Base-by-base conservation (phyloP, 1,140 invertebrate genomes). In the Hyposmocoma kahamanoa region DNA sequence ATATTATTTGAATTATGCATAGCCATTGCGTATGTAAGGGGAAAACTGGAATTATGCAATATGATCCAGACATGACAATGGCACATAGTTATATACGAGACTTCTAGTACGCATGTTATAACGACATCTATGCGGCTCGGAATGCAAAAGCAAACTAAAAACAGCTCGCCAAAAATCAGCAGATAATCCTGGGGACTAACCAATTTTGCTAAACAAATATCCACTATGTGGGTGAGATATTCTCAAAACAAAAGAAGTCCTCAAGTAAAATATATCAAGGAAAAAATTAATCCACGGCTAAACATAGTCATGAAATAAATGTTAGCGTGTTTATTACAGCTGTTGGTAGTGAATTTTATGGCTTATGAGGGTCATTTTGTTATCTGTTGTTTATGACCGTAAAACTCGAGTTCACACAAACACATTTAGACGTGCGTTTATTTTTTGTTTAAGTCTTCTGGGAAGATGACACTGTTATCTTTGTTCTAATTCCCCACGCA, bases 1-100 rank as follows among this genome's bases (percentile, higher is more conserved):
- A 32, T 51, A 53, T 49, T 46, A 53, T 54, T 53, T 66, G 59
- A 59, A 66, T 66, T 53, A 66, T 66, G 59, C 59, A 66, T 56
- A 46, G 44, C 15, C 43, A 53, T 47, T 55, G 50, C 56, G 59
- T 62, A 57, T 57, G 54, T 50, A 36, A 50, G 56, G 49, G 36
- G 45, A 32, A 42, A 42, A 34, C 43, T 54, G 47, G 42, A 55
- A 44, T 49, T 50, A 45, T 59, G 50, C 50, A 53, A 52, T 54
- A 41, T 49, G 57, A 18, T 20, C 45, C 28, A 17, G 28, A 19
- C 26, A 26, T 43, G 21, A 17, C 8, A 2, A 5, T 15, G n/a
- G 18, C n/a, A 6, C 18, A 36, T 17, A 17, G 8, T 36, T 2
- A 17, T 17, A 17, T 6, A 17, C 24, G 11, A 26, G 11, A 6